Conservation (phyloP, 2,113 vertebrate genomes). For the Platycercus adscitus region DNA sequence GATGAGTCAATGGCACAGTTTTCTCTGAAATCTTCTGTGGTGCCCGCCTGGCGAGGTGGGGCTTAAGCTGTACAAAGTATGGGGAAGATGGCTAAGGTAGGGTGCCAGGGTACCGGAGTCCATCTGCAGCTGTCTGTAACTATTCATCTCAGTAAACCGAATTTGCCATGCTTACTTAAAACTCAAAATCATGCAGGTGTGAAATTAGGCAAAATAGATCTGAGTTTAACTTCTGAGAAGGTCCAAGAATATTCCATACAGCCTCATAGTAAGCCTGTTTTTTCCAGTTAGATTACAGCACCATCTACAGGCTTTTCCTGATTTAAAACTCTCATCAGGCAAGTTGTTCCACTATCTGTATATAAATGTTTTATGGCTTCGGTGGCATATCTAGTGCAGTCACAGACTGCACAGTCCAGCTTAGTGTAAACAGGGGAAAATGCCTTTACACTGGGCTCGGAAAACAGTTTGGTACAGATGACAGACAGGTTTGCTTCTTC, state of each 20-base stretch:
- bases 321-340: background rate
- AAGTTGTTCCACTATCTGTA: background rate
- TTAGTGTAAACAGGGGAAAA: background rate
- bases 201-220: background rate
- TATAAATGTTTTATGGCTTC: background rate
- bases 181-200: background rate
- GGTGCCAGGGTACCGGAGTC: background rate
- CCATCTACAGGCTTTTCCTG: slow-evolving; percentile 71
- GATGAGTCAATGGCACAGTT: background rate
- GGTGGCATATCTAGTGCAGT: background rate
- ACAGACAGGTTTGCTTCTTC: background rate
- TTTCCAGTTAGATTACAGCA: slow-evolving; percentile 61
- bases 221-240: background rate
- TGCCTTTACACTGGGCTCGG: background rate
- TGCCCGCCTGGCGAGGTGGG: background rate
- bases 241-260: background rate
- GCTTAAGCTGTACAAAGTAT: background rate
- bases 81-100: background rate
- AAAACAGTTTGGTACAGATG: background rate
- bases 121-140: background rate
- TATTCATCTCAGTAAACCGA: background rate
- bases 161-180: background rate
- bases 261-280: background rate
- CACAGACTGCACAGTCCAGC: background rate
- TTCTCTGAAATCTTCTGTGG: background rate